Evolutionary conservation across 2,113 vertebrate species (phyloP), one percentile per base, ranked within the genome.

Genomic region (Sylvicapra grimmia): DNA sequence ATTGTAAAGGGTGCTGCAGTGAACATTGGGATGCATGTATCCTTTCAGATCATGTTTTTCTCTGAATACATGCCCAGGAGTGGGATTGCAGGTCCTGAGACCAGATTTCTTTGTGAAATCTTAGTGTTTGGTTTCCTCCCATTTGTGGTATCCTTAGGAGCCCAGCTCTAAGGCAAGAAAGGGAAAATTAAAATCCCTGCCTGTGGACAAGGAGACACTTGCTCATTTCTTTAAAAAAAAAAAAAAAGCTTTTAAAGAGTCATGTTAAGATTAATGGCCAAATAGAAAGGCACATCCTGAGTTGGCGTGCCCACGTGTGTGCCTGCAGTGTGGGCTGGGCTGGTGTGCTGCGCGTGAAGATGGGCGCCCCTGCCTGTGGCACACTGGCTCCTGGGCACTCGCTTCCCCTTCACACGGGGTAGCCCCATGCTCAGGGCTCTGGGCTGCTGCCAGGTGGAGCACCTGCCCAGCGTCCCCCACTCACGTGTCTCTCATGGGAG

Each of bases 381-480:
- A 4, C 29, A 19, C 36, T 13, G 25, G 29, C 25, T 2, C 44
- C 59, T 44, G 25, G 19, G 19, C 0, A 0, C 4, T 40, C 10
- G 1, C 40, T 53, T 44, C 29, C 53, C 8, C 0, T 65, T 63
- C 49, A 21, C 15, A 1, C 0, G 1, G 63, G 13, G 36, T 31
- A 13, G 2, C 56, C 47, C 19, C 0, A 3, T 14, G 1, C 75
- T 47, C 19, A 31, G 80, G 13, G 8, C 12, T 16, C n/a, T n/a
- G 12, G 13, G 56, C 54, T 33, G 33, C 58, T 23, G 8, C 21
- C 16, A 61, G 14, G 23, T 65, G 4, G 4, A 33, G 44, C 19
- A 19, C 4, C 1, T 18, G 63, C 40, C 18, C 44, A n/a, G 1
- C 1, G 1, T 61, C 61, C 21, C 33, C 13, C 8, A 33, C 36